Conservation (phyloP, 2,113 vertebrate genomes). For the Clarias macrocephalus region DNA sequence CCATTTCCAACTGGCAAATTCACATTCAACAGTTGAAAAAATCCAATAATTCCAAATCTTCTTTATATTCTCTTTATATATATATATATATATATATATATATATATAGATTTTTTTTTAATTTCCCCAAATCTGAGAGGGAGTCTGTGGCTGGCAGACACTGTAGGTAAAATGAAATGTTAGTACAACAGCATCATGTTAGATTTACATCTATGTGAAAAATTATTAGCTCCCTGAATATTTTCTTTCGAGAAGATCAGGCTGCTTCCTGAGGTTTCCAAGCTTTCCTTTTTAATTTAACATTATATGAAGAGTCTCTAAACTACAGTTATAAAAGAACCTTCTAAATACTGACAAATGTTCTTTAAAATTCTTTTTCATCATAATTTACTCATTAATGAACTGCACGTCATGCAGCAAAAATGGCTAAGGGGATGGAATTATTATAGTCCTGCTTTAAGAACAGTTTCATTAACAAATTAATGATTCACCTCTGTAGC, state of each 20-base stretch:
- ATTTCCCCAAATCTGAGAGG: neutral
- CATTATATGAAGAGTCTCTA: neutral
- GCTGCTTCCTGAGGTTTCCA: neutral
- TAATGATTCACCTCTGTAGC: neutral
- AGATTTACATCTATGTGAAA: conserved; percentile 30
- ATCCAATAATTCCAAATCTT: neutral
- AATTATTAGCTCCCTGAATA: conserved; percentile 10
- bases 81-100: neutral
- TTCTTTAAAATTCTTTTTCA: neutral
- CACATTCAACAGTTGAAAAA: conserved; percentile 15
- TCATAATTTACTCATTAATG: neutral
- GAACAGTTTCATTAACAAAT: neutral
- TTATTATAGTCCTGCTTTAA: neutral
- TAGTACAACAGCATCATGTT: conserved; percentile 26
- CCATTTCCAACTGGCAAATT: conserved; percentile 1
- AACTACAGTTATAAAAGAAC: neutral
- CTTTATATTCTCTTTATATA: neutral
- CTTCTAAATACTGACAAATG: neutral
- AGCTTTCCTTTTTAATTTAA: neutral
- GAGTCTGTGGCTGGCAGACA: conserved; percentile 9
- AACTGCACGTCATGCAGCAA: neutral
- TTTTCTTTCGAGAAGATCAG: conserved; percentile 1
- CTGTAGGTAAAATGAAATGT: neutral
- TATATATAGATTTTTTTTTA: too few species aligned
- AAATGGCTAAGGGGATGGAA: neutral